Conservation (phyloP, 2,113 vertebrate species). For the Megaceryle torquata region DNA sequence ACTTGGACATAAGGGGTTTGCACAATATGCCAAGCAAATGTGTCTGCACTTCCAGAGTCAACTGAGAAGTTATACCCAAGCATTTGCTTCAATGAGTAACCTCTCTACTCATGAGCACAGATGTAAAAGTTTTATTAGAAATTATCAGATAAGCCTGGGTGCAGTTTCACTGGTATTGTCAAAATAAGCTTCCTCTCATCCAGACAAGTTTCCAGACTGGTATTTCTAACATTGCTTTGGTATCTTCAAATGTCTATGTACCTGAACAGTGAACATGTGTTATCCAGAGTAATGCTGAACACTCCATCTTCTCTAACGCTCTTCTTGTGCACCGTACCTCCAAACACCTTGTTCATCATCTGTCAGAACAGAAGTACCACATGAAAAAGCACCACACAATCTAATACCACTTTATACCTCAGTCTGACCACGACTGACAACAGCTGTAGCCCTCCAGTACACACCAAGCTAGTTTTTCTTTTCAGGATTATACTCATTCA, state of each 20-base stretch:
- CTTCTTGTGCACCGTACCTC: slow-evolving; percentile 96
- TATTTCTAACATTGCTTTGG: fast-evolving
- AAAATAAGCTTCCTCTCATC: background rate
- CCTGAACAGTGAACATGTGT: slow-evolving; percentile 95
- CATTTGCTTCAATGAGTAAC: background rate
- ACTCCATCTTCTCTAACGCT: slow-evolving; percentile 94
- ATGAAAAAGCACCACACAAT: background rate
- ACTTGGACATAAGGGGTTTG: background rate
- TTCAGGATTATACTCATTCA: background rate
- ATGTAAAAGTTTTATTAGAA: background rate
- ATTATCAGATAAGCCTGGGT: background rate
- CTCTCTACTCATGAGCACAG: background rate
- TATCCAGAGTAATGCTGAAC: slow-evolving; percentile 92
- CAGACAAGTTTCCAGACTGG: background rate
- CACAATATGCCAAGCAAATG: background rate
- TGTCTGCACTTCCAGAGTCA: background rate
- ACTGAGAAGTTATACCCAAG: background rate
- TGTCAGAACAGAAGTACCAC: slow-evolving; percentile 46
- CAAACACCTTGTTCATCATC: slow-evolving; percentile 99
- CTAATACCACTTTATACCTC: background rate
- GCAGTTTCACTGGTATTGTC: background rate
- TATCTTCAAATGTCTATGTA: slow-evolving; percentile 5
- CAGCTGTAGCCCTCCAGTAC: background rate
- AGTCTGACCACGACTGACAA: background rate
- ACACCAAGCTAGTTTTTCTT: background rate